These are phyloP conservation scores for Hymenochirus boettgeri DNA, from an alignment of 2,113 vertebrate genomes.

Conservation along the genomic window DNA sequence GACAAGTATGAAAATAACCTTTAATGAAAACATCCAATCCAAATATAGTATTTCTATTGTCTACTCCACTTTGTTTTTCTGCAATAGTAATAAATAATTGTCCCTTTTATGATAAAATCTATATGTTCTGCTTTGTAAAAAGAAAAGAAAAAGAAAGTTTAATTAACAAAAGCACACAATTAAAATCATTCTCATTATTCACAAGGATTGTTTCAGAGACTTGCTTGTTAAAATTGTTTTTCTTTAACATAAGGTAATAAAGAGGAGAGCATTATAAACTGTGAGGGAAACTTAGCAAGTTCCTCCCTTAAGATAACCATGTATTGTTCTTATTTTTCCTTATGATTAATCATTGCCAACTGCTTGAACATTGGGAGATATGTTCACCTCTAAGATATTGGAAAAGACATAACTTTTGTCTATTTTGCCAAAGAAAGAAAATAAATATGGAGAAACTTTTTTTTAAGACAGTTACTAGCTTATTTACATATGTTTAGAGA, in stretches of 20 bases:
- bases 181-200: slow-evolving; percentile 47
- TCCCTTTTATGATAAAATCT: slow-evolving; percentile 43
- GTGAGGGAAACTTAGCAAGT: slow-evolving; percentile 12
- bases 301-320: slow-evolving; percentile 28
- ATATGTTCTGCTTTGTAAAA: slow-evolving; percentile 41
- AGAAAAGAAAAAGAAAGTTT: slow-evolving; percentile 28
- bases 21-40: slow-evolving; percentile 58
- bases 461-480: too few species aligned
- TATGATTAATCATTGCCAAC: slow-evolving; percentile 47
- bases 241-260: slow-evolving; percentile 47
- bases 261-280: slow-evolving; percentile 32
- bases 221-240: slow-evolving; percentile 52
- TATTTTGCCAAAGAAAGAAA: too few species aligned
- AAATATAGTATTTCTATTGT: slow-evolving; percentile 42
- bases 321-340: slow-evolving; percentile 24
- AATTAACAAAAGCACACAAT: slow-evolving; percentile 33
- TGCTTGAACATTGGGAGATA: slow-evolving; percentile 1
- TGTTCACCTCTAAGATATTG: neutral
- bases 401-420: too few species aligned
- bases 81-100: slow-evolving; percentile 51
- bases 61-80: slow-evolving; percentile 41
- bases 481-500: too few species aligned
- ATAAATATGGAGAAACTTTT: too few species aligned
- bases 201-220: slow-evolving; percentile 51
- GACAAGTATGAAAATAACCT: slow-evolving; percentile 62